phyloP scores from a whole-genome alignment of 1,140 invertebrate species.

The Gerris buenoi region DNA sequence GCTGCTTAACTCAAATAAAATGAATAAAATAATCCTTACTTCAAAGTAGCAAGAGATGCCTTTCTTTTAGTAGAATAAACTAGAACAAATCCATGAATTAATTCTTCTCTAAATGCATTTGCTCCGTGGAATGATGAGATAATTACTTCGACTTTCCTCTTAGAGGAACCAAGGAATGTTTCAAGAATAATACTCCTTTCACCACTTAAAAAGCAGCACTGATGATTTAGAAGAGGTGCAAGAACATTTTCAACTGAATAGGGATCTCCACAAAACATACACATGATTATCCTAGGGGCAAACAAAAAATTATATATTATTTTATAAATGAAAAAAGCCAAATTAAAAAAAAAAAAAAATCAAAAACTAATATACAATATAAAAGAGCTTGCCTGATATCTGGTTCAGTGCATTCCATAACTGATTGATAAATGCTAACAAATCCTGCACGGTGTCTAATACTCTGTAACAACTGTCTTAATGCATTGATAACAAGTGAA shows the following conservation, averaged over 20 bases:
- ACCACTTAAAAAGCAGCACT: conserved; percentile 70
- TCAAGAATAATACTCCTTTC: conserved; percentile 78
- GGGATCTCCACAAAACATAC: conserved; percentile 92
- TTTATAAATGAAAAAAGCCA: too few species aligned
- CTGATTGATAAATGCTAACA: conserved; percentile 52
- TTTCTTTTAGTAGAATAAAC: conserved; percentile 90
- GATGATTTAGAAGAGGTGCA: conserved; percentile 71
- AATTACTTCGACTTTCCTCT: conserved; percentile 79
- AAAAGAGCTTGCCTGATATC: conserved; percentile 57
- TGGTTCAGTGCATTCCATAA: conserved; percentile 64
- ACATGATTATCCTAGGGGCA: conserved; percentile 71
- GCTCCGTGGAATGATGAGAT: conserved; percentile 91
- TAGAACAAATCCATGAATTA: conserved; percentile 90
- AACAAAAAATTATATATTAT: too few species aligned
- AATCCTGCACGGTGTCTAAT: conserved; percentile 56
- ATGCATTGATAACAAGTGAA: conserved; percentile 49
- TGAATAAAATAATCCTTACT: too few species aligned
- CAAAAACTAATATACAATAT: too few species aligned
- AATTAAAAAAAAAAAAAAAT: too few species aligned
- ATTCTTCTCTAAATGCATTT: conserved; percentile 76
- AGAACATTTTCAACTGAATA: conserved; percentile 81
- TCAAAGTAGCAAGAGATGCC: conserved; percentile 82
- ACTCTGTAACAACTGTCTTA: conserved; percentile 55
- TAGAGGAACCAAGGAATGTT: conserved; percentile 77
- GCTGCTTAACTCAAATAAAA: too few species aligned